A percentile compares a stretch with the other conserved stretches of the same genome.
These are phyloP conservation scores for Pelusios castaneus DNA, from an alignment of 2,113 vertebrate species.

Conservation along the genomic window DNA sequence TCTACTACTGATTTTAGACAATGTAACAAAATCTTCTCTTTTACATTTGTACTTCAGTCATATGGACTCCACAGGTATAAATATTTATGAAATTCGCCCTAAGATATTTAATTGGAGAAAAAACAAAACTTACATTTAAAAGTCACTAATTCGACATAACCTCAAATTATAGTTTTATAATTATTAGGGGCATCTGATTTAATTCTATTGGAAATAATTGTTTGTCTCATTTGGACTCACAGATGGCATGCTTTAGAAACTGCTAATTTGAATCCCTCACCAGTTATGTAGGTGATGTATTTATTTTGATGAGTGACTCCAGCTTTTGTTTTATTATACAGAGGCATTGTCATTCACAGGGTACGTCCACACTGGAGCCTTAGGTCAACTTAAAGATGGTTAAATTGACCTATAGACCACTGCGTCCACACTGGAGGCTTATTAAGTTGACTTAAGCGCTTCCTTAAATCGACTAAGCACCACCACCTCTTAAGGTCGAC, in stretches of 20 bases:
- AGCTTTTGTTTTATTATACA: neutral
- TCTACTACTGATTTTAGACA: neutral
- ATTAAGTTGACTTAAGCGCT: too few species aligned
- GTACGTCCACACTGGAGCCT: too few species aligned
- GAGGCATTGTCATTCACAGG: neutral
- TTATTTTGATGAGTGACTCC: neutral
- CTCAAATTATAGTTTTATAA: neutral
- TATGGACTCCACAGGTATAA: accelerated
- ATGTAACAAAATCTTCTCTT: neutral
- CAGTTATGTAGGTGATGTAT: neutral
- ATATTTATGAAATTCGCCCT: neutral
- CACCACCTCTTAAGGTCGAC: too few species aligned
- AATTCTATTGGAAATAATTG: neutral
- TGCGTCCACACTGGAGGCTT: too few species aligned
- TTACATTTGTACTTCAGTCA: neutral
- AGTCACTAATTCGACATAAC: neutral
- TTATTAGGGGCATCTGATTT: neutral
- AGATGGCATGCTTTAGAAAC: neutral
- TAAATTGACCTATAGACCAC: too few species aligned
- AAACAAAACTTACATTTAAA: neutral
- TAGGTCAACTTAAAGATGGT: too few species aligned
- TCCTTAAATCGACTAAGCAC: too few species aligned
- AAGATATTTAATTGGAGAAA: neutral
- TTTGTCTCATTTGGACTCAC: neutral
- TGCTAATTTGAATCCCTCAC: neutral